Base-by-base conservation (phyloP, 2,113 vertebrate species). In the Rhipidura dahli region DNA sequence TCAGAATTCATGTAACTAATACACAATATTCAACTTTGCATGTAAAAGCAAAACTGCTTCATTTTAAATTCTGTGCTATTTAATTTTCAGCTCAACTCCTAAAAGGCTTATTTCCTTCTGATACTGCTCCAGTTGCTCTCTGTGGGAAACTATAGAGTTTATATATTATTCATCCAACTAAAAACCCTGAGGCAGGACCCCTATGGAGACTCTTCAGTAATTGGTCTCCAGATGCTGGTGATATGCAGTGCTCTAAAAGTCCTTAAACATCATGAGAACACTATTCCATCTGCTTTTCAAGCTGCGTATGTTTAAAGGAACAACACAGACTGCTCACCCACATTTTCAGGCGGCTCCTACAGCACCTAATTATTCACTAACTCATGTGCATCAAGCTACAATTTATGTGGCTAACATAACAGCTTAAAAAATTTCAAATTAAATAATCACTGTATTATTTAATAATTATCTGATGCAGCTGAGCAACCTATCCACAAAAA, bases 131-230 rank as follows among this genome's bases (percentile, higher is more conserved):
- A 90, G 92, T 96, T 80, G 96, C 87, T 97, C 97, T 96, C 96
- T 94, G 93, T 96, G 86, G 94, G 97, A 96, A 96, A 87, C 89
- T 70, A 78, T 1, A 85, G 93, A 96, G 90, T 97, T 96, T 97
- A 98, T 98, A 96, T 98, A 97, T 98, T 98, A 98, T 98, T 98
- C 97, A 98, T 98, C 78, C 95, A 96, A 95, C 93, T 97, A 97
- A 98, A 97, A 98, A 97, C 90, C 97, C 94, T 63, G 91, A 97
- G 93, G 98, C 97, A 95, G 96, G 83, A 97, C 91, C 89, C 97
- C 97, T 97, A 56, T 78, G 79, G 98, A 97, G 97, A 95, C 73
- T 95, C 95, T 97, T 97, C 93, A 91, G 94, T 98, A 98, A 98
- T 97, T 98, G 97, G 97, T 97, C 97, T 98, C 97, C 97, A 98